Base-by-base conservation (phyloP, 2,797 vertebrate species). In the Gambusia yucatana region DNA sequence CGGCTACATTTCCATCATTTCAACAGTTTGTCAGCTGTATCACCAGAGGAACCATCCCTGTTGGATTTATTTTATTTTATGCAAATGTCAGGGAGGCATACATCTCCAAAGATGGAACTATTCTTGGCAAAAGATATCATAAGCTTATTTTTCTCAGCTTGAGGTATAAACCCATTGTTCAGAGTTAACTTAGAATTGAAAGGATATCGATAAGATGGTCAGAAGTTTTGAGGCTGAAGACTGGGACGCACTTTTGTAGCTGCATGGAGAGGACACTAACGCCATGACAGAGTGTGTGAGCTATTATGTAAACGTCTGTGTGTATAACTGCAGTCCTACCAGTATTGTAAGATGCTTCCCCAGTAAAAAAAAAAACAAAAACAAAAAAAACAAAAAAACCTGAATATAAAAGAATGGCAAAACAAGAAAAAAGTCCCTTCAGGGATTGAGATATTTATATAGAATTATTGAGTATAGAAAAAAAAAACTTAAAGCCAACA, bases 1-100 rank as follows among this genome's bases (percentile, higher is more conserved):
- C 61, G 7, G 36, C 36, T 41, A 41, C 36, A 41, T 20, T 36
- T 63, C 61, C 61, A 63, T 33, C 36, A 67, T 67, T 41, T 67
- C 63, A 41, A 67, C 36, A 39, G 36, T 67, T 67, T 67, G 36
- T 41, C 63, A 67, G 63, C 36, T 41, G 36, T 39, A 22, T 41
- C 63, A 67, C 36, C 63, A 22, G 36, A 41, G 20, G 41, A 67
- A 67, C 63, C 63, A 41, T 25, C 63, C 36, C 63, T 11, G 36
- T 41, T 67, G 36, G 63, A 67, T 39, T 41, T 67, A 22, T 67
- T 67, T 41, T 41, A 41, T 63, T 67, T 67, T 67, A 41, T 63
- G 61, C 10, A 67, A 67, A 67, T 67, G 36, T 67, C 36, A 67
- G 20, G 4, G 36, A 67, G 41, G 63, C 36, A 67, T 25, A 10